phyloP scores from a whole-genome alignment of 2,888 invertebrate genomes.

The Disparrhopalites patrizii region DNA sequence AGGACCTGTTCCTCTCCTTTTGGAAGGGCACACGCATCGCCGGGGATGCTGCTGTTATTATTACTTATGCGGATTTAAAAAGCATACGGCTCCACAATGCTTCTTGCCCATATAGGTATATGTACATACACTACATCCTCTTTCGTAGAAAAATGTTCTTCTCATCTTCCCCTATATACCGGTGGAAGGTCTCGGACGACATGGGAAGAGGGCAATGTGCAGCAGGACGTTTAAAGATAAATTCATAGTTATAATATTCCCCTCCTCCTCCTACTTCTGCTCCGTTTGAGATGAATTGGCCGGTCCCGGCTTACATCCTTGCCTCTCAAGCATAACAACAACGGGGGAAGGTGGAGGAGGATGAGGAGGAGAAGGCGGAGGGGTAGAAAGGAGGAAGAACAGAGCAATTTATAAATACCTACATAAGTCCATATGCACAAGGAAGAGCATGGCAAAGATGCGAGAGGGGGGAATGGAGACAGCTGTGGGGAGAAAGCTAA shows the following conservation, averaged over 20 bases:
- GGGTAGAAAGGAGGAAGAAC: too few species aligned
- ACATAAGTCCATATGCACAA: too few species aligned
- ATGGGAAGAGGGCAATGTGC: constrained; percentile 1
- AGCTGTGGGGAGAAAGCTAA: neutral
- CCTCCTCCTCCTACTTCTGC: constrained; percentile 24
- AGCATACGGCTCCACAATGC: too few species aligned
- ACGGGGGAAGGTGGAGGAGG: neutral
- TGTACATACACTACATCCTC: neutral
- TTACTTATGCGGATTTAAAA: too few species aligned
- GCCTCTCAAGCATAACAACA: constrained; percentile 11
- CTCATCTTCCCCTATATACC: neutral
- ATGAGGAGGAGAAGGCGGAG: neutral
- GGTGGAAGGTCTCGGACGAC: neutral
- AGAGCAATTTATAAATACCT: too few species aligned
- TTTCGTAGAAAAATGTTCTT: neutral
- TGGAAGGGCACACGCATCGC: neutral
- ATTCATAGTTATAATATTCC: constrained; percentile 23
- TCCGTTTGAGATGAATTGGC: constrained; percentile 37
- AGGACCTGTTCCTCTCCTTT: neutral
- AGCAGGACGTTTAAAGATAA: constrained; percentile 9
- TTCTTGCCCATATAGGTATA: neutral
- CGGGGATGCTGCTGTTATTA: too few species aligned
- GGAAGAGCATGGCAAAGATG: too few species aligned
- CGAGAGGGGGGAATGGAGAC: too few species aligned
- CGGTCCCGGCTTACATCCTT: constrained; percentile 29